These are phyloP conservation scores for Thymelicus lineola DNA, from an alignment of 2,888 invertebrate genomes.

Conservation along the genomic window DNA sequence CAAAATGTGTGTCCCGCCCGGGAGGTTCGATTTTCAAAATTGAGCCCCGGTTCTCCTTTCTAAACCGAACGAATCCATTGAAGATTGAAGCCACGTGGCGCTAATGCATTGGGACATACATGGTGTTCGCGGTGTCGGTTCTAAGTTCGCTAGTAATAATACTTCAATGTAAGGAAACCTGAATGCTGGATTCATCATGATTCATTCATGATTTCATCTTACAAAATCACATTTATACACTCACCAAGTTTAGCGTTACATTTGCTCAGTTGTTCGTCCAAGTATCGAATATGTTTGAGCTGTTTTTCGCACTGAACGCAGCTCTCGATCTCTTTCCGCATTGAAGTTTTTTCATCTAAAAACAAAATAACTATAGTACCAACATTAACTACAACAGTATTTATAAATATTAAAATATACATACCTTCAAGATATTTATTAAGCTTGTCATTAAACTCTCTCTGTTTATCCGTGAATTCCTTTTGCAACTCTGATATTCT, in stretches of 20 bases:
- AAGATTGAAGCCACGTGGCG: too few species aligned
- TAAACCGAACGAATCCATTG: too few species aligned
- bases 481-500: conserved; percentile 84
- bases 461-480: conserved; percentile 82
- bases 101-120: too few species aligned
- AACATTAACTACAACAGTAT: neutral
- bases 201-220: too few species aligned
- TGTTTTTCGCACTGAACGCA: conserved; percentile 74
- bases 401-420: neutral
- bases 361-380: conserved; percentile 12
- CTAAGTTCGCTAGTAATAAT: too few species aligned
- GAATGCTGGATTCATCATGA: too few species aligned
- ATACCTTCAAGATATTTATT: conserved; percentile 73
- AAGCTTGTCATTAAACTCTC: conserved; percentile 74
- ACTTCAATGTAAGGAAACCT: too few species aligned
- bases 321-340: conserved; percentile 72
- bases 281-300: conserved; percentile 63
- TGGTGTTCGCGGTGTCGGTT: too few species aligned
- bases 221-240: conserved; percentile 32
- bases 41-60: too few species aligned
- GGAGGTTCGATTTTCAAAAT: too few species aligned
- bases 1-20: too few species aligned
- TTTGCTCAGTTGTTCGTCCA: conserved; percentile 73
- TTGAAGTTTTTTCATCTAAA: conserved; percentile 73
- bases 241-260: conserved; percentile 70